phyloP scores from a whole-genome alignment of 2,888 invertebrate species.

The Euproctis similis region DNA sequence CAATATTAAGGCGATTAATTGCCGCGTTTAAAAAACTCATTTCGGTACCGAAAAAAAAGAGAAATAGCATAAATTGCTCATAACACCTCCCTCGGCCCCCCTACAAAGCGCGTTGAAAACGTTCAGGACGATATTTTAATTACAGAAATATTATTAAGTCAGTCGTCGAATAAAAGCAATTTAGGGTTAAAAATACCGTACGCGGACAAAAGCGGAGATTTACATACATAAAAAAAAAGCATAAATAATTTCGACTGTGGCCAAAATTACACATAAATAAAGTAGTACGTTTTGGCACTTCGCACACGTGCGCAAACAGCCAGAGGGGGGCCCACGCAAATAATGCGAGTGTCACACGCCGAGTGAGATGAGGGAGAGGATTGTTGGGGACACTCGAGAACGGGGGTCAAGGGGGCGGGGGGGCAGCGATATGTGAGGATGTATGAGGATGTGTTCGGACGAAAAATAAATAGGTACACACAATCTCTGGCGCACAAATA shows the following conservation, averaged over 20 bases:
- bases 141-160: conserved; percentile 70
- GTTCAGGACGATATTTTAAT: conserved; percentile 60
- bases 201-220: conserved; percentile 56
- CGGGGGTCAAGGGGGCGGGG: too few relatives aligned
- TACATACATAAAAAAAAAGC: conserved; percentile 60
- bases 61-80: conserved; percentile 47
- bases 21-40: conserved; percentile 37
- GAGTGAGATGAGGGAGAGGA: conserved; percentile 18
- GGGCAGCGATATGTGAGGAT: too few relatives aligned
- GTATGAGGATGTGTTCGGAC: conserved; percentile 29
- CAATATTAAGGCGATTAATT: conserved; percentile 38
- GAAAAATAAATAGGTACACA: conserved; percentile 68
- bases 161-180: conserved; percentile 61
- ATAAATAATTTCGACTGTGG: conserved; percentile 70
- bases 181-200: conserved; percentile 36
- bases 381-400: conserved; percentile 18
- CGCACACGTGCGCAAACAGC: conserved; percentile 50
- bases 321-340: conserved; percentile 54
- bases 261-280: conserved; percentile 57
- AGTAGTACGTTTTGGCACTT: conserved; percentile 49
- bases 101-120: conserved; percentile 48
- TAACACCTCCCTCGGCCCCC: conserved; percentile 34
- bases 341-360: conserved; percentile 48
- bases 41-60: too few relatives aligned
- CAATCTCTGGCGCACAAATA: conserved; percentile 60